Conservation (phyloP, 1,140 invertebrate species). For the Bombus vancouverensis region DNA sequence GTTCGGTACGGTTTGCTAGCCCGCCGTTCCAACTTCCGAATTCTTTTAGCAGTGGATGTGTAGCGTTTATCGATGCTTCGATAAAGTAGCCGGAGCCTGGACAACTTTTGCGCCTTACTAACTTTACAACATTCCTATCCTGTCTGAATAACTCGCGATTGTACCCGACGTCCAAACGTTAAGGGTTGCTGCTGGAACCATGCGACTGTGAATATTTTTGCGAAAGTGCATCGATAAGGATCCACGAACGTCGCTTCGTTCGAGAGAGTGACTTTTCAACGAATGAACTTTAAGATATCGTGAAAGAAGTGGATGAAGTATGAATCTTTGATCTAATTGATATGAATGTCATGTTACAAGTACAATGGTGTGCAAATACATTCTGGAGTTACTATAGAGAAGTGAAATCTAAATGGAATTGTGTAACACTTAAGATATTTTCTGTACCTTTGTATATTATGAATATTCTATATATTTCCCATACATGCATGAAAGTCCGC, state of each 20-base stretch:
- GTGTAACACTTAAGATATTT: too few species aligned
- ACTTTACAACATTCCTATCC: background rate
- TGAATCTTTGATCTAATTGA: background rate
- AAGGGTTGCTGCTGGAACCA: background rate
- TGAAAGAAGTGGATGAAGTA: background rate
- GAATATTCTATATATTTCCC: too few species aligned
- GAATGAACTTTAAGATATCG: too few species aligned
- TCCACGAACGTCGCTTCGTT: background rate
- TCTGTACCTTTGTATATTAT: too few species aligned
- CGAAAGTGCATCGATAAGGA: background rate
- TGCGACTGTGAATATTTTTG: background rate
- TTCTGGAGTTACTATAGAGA: too few species aligned
- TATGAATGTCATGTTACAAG: too few species aligned
- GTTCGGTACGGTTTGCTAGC: conserved; percentile 37
- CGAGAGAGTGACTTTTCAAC: too few species aligned
- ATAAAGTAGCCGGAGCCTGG: conserved; percentile 48
- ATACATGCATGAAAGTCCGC: fast-evolving
- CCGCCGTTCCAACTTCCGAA: conserved; percentile 46
- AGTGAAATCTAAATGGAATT: too few species aligned
- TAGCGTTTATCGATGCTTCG: conserved; percentile 64
- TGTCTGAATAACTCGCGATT: background rate
- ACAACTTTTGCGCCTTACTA: conserved; percentile 54
- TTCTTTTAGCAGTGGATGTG: conserved; percentile 60
- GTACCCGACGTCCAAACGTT: background rate
- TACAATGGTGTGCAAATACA: too few species aligned